Evolutionary conservation across 1,140 invertebrate genomes (phyloP).

Genomic region (Proctacanthus coquilletti): DNA sequence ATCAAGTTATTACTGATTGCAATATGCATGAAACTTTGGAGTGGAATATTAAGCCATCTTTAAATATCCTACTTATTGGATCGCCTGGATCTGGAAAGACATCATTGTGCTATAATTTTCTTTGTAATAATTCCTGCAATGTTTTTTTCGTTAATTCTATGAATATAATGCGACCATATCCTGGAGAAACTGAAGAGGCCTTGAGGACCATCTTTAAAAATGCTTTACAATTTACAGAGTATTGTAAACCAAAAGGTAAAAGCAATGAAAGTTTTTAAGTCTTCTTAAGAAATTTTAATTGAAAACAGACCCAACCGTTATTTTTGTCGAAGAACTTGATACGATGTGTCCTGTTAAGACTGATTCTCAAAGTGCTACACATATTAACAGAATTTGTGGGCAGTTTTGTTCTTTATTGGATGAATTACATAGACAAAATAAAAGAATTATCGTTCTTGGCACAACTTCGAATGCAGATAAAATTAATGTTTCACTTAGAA

Average conservation of each 20-base stretch:
- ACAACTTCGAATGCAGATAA: slow-evolving; percentile 24
- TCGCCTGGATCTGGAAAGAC: slow-evolving; percentile 20
- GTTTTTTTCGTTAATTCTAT: slow-evolving; percentile 16
- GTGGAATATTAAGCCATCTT: slow-evolving; percentile 9
- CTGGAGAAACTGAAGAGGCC: slow-evolving; percentile 31
- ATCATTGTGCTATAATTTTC: slow-evolving; percentile 11
- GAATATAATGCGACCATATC: slow-evolving; percentile 19
- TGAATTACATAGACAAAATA: slow-evolving; percentile 12
- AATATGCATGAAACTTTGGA: too few relatives aligned
- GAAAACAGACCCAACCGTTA: slow-evolving; percentile 16
- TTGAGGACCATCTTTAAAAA: slow-evolving; percentile 28
- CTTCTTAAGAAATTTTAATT: not conserved
- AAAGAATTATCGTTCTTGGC: slow-evolving; percentile 27
- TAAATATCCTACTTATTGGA: slow-evolving; percentile 17
- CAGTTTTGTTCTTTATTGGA: slow-evolving; percentile 29
- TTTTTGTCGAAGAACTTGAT: slow-evolving; percentile 28
- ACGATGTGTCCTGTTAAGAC: slow-evolving; percentile 19
- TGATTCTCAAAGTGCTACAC: slow-evolving; percentile 10
- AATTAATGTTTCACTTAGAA: slow-evolving; percentile 23
- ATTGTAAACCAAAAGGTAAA: slow-evolving; percentile 12
- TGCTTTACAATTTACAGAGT: slow-evolving; percentile 16
- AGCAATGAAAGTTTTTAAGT: not conserved
- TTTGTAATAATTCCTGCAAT: slow-evolving; percentile 13
- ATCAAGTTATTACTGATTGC: too few relatives aligned
- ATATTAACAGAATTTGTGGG: slow-evolving; percentile 17